These are phyloP conservation scores for Trachelus iudaicus DNA, from an alignment of 2,888 invertebrate species.

Conservation along the genomic window DNA sequence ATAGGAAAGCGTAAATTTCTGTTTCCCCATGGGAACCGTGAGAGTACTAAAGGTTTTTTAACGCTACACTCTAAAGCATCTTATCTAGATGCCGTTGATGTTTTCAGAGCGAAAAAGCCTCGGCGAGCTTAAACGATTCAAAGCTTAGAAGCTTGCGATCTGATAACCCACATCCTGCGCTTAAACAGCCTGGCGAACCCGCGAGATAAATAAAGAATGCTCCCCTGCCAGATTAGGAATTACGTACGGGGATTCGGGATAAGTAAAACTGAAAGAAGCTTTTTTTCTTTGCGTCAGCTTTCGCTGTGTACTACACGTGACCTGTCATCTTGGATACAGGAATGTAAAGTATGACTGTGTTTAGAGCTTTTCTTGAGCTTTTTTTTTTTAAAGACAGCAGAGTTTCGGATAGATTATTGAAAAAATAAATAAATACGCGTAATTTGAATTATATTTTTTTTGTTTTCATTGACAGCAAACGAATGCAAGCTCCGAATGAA, in stretches of 20 bases:
- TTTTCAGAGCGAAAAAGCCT: slow-evolving; percentile 32
- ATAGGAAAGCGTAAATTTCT: not conserved
- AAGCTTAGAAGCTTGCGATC: slow-evolving; percentile 40
- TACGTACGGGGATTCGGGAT: not conserved
- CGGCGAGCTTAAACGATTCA: slow-evolving; percentile 38
- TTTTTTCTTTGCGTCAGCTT: not conserved
- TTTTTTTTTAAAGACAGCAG: not conserved
- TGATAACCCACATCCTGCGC: slow-evolving; percentile 39
- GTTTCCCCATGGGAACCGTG: not conserved
- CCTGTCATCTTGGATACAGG: not conserved
- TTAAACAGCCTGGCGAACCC: slow-evolving; percentile 37
- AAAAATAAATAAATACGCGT: too few relatives aligned
- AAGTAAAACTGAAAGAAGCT: not conserved
- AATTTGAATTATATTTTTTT: not conserved
- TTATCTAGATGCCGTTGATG: slow-evolving; percentile 32
- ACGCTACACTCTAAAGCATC: slow-evolving; percentile 3
- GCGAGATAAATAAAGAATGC: slow-evolving; percentile 3
- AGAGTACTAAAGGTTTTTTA: not conserved
- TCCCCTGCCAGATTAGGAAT: not conserved
- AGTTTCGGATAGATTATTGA: not conserved
- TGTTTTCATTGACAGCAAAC: not conserved
- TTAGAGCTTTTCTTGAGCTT: not conserved
- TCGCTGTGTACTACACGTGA: not conserved
- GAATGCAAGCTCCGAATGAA: not conserved
- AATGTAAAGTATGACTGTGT: not conserved